Evolutionary conservation across 1,140 invertebrate genomes (phyloP), one percentile per base, ranked within the genome.

Genomic region (Halictus rubicundus): DNA sequence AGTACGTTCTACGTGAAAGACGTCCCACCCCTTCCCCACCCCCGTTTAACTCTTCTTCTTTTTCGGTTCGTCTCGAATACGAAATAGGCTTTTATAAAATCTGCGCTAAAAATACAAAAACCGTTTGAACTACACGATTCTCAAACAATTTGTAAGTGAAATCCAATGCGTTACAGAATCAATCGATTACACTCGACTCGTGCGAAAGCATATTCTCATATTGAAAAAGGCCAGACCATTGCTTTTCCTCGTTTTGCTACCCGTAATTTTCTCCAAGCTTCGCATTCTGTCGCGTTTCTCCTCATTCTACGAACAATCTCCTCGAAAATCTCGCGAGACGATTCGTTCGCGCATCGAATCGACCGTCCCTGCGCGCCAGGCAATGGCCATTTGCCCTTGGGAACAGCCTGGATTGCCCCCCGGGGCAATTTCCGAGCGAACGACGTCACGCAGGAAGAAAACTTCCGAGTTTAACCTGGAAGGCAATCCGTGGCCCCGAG

Each of bases 101-200:
- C 84, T 86, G 80, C 89, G 87, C 90, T 90, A 90, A 90, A 46
- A 91, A 89, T 90, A 90, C 83, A 91, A 88, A 89, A 84, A 73
- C 88, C 83, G 84, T 88, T 87, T 85, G 86, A 65, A 70, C 78
- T 9, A 46, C 19, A 87, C 61, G 81, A 83, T 85, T 84, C 83
- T 82, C 79, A 87, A 85, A 82, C 82, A 80, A 61, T 81, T 81
- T 69, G 69, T 86, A 88, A 90, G 84, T 32, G 85, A 84, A 89
- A 81, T 71, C 79, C 68, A 32, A 74, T 78, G 49, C 39, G 42
- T 52, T 64, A 72, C 70, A 49, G 39, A 68, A 78, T 69, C 57
- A 61, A 78, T 69, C 68, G 60, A 78, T 66, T 52, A 23, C 60
- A 21, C 12, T 52, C 65, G 60, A 72, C 52, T 37, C 49, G 63